Percentiles rank a stretch among this genome's conserved stretches.
phyloP scores from a whole-genome alignment of 30 jellyfish, hydroid and myxozoan genomes.

The Turritopsis rubra region DNA sequence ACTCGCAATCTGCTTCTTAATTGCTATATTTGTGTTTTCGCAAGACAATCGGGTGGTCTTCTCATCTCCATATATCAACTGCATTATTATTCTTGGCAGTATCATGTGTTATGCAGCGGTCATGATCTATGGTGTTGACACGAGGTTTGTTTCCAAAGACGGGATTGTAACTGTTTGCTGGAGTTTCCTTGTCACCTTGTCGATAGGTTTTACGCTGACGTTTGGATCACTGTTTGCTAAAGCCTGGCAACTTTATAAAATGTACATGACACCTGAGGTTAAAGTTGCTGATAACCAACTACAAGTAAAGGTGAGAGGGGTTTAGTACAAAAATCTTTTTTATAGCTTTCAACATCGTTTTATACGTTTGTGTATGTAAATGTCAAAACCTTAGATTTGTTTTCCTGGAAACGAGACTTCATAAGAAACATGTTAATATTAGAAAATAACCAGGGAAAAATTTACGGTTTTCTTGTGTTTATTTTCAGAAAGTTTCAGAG shows the following conservation, averaged over 20 bases:
- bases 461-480: not conserved
- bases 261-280: constrained; percentile 47
- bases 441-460: not conserved
- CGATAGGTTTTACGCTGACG: constrained; percentile 65
- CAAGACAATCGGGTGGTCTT: constrained; percentile 21
- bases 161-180: constrained; percentile 32
- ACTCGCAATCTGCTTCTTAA: not conserved
- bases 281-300: constrained; percentile 1
- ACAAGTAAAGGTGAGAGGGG: constrained; percentile 6
- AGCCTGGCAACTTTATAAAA: constrained; percentile 72
- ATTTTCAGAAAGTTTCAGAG: constrained; percentile 8
- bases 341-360: not conserved
- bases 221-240: constrained; percentile 76
- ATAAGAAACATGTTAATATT: not conserved
- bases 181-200: constrained; percentile 44
- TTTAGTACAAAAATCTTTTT: too few species aligned
- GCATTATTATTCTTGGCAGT: constrained; percentile 63
- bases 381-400: not conserved
- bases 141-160: constrained; percentile 37
- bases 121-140: constrained; percentile 53
- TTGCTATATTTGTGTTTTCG: not conserved
- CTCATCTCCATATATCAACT: constrained; percentile 71
- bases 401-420: not conserved
- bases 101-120: constrained; percentile 64
- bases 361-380: not conserved